Evolutionary conservation across 2,797 vertebrate species (phyloP), one percentile per base, ranked within the genome.

Genomic region (Platyrinchus mystaceus): DNA sequence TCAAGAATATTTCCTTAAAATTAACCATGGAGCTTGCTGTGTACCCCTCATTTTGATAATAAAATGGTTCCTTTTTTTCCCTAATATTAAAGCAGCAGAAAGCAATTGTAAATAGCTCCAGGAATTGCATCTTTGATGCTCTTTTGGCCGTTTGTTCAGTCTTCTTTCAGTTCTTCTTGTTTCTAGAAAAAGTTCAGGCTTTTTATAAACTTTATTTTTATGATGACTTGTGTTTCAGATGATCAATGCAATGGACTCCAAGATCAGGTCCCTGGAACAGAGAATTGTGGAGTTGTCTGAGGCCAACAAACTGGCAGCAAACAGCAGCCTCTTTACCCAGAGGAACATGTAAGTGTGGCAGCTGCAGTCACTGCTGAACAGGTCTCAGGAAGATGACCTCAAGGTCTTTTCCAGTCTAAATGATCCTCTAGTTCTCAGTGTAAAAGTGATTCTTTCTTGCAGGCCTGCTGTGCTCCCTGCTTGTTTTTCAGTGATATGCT

Each of bases 161-260:
- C 67, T 77, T 39, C 55, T 58, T 80, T 63, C 36, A 47, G 39
- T 37, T 10, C 18, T 37, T 74, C 69, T 53, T 73, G n/a, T 55
- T 96, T 90, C 59, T 68, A 60, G 67, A 77, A 75, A 43, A 93
- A 46, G 9, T 64, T 88, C 34, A 62, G 55, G 4, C 20, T 63
- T 66, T 26, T 22, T 18, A 68, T 47, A 76, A 71, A 44, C 4
- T 16, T 49, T 39, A 34, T 62, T 91, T 85, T 79, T 53, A 44
- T 85, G 62, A 67, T 59, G 1, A 4, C 30, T 67, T 97, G 66
- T 97, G 37, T 97, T 98, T 95, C 90, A 99, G 99, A 99, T 99
- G 97, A 99, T 99, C 98, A 99, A 99, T 96, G 99, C 99, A 46
- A 99, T 99, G 99, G 99, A 99, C 97, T 99, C 99, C 7, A 99